Percentiles rank a stretch among this genome's conserved stretches.
phyloP scores from a whole-genome alignment of 1,140 invertebrate genomes.

The Drosophila lacteicornis region DNA sequence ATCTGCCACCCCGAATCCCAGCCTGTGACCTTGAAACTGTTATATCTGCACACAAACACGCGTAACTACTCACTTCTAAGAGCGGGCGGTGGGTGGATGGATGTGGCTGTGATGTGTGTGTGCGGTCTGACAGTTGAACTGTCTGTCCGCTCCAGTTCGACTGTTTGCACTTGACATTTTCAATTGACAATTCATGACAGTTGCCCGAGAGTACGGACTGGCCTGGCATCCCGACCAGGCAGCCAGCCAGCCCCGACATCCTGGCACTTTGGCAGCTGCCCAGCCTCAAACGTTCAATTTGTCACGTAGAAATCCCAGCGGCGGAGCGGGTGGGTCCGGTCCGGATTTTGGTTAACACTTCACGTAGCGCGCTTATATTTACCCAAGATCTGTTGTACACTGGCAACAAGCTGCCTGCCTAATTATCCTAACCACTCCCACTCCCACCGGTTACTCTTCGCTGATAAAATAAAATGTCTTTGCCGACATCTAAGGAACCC shows the following conservation, averaged over 20 bases:
- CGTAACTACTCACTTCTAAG: constrained; percentile 19
- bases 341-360: constrained; percentile 59
- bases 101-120: background rate
- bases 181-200: constrained; percentile 81
- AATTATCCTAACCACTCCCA: constrained; percentile 31
- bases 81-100: background rate
- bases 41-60: constrained; percentile 42
- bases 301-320: constrained; percentile 45
- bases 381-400: constrained; percentile 45
- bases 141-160: constrained; percentile 48
- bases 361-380: constrained; percentile 51
- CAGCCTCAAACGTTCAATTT: constrained; percentile 51
- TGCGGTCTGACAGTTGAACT: constrained; percentile 42
- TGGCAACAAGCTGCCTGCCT: constrained; percentile 33
- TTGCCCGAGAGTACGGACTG: constrained; percentile 38
- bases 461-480: constrained; percentile 71
- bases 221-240: constrained; percentile 2
- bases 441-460: constrained; percentile 10
- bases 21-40: constrained; percentile 46
- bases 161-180: constrained; percentile 82
- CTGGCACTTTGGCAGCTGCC: constrained; percentile 41
- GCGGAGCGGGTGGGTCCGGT: background rate
- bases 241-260: background rate
- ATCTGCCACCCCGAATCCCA: constrained; percentile 26
- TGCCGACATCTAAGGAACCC: constrained; percentile 29